phyloP scores from a whole-genome alignment of 2,113 vertebrate species.

The Channa argus region DNA sequence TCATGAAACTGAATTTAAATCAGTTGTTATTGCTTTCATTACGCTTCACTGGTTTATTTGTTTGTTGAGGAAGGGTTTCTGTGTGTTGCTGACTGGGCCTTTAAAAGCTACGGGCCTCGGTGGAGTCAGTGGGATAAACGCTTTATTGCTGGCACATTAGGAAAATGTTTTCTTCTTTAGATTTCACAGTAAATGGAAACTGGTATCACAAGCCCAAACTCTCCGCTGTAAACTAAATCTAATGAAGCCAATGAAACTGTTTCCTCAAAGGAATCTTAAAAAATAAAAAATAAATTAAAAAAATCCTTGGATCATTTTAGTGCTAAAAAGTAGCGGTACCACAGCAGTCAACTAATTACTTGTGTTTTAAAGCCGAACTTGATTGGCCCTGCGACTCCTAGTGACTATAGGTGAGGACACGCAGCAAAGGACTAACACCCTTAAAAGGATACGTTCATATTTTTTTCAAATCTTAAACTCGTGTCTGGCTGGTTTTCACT shows the following conservation, averaged over 20 bases:
- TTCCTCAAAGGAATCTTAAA: no score
- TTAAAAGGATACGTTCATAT: no score
- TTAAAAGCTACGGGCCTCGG: constrained; percentile 22
- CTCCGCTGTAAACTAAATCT: background rate
- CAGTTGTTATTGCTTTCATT: constrained; percentile 29
- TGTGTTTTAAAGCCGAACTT: no score
- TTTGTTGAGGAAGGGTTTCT: constrained; percentile 20
- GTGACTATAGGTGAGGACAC: no score
- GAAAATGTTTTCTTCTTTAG: constrained; percentile 1
- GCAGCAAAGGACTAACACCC: no score
- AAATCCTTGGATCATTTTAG: no score
- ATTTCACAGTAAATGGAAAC: constrained; percentile 2
- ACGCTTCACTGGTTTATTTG: constrained; percentile 21
- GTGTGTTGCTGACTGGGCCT: constrained; percentile 35
- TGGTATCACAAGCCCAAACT: background rate
- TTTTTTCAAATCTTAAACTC: no score
- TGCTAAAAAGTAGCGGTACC: no score
- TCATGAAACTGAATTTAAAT: constrained; percentile 26
- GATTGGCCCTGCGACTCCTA: no score
- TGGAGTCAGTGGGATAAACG: background rate
- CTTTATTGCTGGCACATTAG: constrained; percentile 7
- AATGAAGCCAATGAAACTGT: background rate
- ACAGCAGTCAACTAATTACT: no score
- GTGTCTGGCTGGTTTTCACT: no score
- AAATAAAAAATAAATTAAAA: no score